Conservation (phyloP, 2,797 vertebrate species). For the Setipinna tenuifilis region DNA sequence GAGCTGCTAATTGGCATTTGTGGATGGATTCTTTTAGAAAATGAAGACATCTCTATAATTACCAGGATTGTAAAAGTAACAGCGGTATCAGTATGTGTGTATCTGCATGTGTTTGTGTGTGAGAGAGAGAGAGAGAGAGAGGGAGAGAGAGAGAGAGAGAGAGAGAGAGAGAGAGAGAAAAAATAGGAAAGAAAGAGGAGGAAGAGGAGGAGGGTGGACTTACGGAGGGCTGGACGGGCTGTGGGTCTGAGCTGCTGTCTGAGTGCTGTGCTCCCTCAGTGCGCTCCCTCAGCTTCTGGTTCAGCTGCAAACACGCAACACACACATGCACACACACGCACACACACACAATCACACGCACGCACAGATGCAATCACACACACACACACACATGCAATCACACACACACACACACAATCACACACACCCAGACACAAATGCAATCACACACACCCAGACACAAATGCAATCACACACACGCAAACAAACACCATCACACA, state of each 20-base stretch:
- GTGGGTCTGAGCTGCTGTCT: slow-evolving; percentile 66
- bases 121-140: neutral
- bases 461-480: neutral
- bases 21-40: neutral
- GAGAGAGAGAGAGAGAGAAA: neutral
- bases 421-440: too few species aligned
- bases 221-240: slow-evolving; percentile 80
- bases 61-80: neutral
- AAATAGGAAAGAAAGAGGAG: too few species aligned
- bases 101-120: slow-evolving; percentile 27
- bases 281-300: slow-evolving; percentile 79
- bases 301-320: slow-evolving; percentile 71
- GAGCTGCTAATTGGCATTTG: neutral
- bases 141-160: slow-evolving; percentile 1
- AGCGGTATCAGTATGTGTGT: slow-evolving; percentile 13
- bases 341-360: neutral
- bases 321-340: neutral
- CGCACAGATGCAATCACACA: neutral
- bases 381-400: too few species aligned
- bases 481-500: neutral
- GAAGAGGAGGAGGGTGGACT: slow-evolving; percentile 56
- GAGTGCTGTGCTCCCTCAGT: slow-evolving; percentile 71
- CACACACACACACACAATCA: too few species aligned
- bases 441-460: neutral
- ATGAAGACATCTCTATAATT: neutral